These are phyloP conservation scores for Elmis aenea DNA, from an alignment of 2,888 invertebrate genomes.

Conservation along the genomic window DNA sequence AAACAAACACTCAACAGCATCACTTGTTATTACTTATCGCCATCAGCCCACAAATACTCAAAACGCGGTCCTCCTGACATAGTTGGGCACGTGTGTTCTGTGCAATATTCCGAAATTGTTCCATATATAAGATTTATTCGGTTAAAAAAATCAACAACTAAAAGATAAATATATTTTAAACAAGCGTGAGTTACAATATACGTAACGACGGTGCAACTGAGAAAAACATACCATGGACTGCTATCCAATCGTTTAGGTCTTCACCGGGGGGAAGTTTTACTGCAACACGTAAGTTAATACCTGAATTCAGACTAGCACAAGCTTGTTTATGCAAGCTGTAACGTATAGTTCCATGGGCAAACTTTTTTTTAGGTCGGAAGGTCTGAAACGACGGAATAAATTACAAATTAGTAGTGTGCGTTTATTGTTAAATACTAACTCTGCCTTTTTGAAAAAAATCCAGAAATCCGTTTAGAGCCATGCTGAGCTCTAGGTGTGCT, in stretches of 20 bases:
- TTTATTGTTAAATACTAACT: conserved; percentile 45
- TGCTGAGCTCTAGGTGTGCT: too few relatives aligned
- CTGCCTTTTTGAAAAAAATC: conserved; percentile 77
- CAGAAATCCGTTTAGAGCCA: conserved; percentile 66
- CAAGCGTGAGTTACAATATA: too few relatives aligned
- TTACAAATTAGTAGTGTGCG: neutral
- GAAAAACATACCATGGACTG: conserved; percentile 81
- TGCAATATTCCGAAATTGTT: conserved; percentile 81
- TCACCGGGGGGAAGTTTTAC: conserved; percentile 80
- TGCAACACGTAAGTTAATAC: conserved; percentile 75
- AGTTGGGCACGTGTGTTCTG: conserved; percentile 75
- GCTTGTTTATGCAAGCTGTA: conserved; percentile 88
- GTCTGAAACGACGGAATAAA: conserved; percentile 57
- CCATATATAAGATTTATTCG: conserved; percentile 90
- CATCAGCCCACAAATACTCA: conserved; percentile 90
- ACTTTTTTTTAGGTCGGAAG: conserved; percentile 82
- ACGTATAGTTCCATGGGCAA: conserved; percentile 79
- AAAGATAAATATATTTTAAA: conserved; percentile 38
- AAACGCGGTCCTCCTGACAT: conserved; percentile 88
- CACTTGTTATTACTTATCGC: conserved; percentile 50
- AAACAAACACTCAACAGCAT: neutral
- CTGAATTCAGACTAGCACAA: conserved; percentile 83
- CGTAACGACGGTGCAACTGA: too few relatives aligned
- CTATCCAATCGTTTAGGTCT: conserved; percentile 86
- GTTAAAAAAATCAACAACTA: conserved; percentile 92